phyloP scores from a whole-genome alignment of 1,140 invertebrate genomes.

The Gryllus bimaculatus region DNA sequence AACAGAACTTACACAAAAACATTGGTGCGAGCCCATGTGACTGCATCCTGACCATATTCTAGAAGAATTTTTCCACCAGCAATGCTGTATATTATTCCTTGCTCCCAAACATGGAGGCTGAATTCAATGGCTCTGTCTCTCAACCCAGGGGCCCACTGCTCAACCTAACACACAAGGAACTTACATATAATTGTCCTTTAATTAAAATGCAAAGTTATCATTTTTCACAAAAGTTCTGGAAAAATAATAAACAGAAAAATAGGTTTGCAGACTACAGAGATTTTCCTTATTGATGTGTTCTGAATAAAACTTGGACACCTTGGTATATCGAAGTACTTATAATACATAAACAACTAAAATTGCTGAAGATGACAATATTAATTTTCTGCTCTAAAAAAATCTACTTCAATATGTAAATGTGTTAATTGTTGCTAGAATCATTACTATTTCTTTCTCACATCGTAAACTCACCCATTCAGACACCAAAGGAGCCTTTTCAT shows the following conservation, averaged over 20 bases:
- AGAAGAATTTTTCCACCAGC: constrained; percentile 29
- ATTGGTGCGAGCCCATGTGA: constrained; percentile 51
- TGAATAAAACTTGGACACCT: too few relatives aligned
- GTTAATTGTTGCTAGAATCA: constrained; percentile 13
- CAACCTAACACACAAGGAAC: constrained; percentile 40
- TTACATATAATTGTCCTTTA: too few relatives aligned
- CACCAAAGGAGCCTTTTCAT: constrained; percentile 53
- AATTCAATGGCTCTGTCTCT: constrained; percentile 46
- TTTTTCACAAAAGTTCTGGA: background rate
- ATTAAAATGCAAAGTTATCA: background rate
- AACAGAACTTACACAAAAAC: constrained; percentile 61
- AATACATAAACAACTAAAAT: too few relatives aligned
- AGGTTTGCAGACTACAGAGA: too few relatives aligned
- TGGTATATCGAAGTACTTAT: too few relatives aligned
- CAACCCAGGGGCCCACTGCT: constrained; percentile 57
- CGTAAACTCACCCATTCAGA: constrained; percentile 41
- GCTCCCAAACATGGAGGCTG: constrained; percentile 33
- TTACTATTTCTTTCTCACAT: constrained; percentile 16
- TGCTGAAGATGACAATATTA: too few relatives aligned
- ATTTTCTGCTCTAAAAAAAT: too few relatives aligned
- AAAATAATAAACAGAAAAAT: too few relatives aligned
- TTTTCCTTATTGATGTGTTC: too few relatives aligned
- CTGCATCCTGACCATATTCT: constrained; percentile 29
- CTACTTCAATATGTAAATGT: background rate
- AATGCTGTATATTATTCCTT: constrained; percentile 34